A percentile compares a stretch with the other conserved stretches of the same genome.
These are phyloP conservation scores for Clamator glandarius DNA, from an alignment of 2,797 vertebrate species.

Conservation along the genomic window DNA sequence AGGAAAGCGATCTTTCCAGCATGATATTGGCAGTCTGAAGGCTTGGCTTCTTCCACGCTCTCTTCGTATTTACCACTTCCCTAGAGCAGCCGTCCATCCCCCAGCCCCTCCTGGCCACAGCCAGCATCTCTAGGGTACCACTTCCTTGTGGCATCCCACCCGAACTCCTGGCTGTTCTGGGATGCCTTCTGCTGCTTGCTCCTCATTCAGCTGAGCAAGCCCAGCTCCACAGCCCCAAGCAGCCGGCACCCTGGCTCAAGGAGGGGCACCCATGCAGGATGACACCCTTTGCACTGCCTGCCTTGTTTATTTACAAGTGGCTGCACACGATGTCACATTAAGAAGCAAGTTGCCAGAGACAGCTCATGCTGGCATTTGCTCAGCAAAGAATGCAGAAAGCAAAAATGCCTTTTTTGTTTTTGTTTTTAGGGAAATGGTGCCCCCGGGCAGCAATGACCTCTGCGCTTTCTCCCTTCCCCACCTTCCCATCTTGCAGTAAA, in stretches of 20 bases:
- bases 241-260: background rate
- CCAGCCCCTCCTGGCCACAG: background rate
- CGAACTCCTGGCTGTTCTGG: background rate
- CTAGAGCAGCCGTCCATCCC: background rate
- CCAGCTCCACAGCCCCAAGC: background rate
- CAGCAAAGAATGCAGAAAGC: background rate
- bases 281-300: background rate
- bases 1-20: background rate
- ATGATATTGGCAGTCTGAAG: background rate
- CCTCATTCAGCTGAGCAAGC: background rate
- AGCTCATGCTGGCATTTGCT: background rate
- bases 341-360: background rate
- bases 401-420: background rate
- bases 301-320: background rate
- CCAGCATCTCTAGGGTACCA: background rate
- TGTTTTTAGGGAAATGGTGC: background rate
- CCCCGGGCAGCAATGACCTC: background rate
- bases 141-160: background rate
- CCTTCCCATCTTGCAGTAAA: background rate
- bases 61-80: background rate
- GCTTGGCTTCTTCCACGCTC: background rate
- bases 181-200: background rate
- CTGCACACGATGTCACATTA: rapidly evolving
- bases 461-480: background rate
- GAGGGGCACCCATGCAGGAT: background rate